Percentiles rank a stretch among this genome's conserved stretches.
These are phyloP conservation scores for Drosophila guanche DNA, from an alignment of 1,140 invertebrate species.

Conservation along the genomic window DNA sequence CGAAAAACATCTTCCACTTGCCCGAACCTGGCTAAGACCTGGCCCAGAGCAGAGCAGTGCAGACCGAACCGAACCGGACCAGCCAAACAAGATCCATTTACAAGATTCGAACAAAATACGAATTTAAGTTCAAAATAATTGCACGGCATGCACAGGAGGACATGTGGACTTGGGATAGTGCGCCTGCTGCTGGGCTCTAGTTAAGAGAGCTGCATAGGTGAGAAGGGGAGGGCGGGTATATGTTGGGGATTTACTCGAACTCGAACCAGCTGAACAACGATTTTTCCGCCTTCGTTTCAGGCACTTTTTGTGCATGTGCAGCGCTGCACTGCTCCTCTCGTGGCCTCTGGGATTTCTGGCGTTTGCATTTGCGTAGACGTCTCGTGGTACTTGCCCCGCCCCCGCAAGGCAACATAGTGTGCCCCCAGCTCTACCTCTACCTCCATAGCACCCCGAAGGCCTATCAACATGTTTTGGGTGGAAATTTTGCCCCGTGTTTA, in stretches of 20 bases:
- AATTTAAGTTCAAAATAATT: constrained; percentile 83
- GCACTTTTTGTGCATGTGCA: constrained; percentile 46
- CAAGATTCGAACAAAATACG: constrained; percentile 82
- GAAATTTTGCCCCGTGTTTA: constrained; percentile 68
- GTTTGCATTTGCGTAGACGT: constrained; percentile 62
- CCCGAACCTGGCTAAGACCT: constrained; percentile 1
- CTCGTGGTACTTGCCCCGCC: constrained; percentile 20
- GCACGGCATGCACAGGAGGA: constrained; percentile 75
- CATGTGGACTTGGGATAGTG: constrained; percentile 24
- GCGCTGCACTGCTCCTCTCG: background rate
- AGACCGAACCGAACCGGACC: background rate
- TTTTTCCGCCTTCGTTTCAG: constrained; percentile 71
- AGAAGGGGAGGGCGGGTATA: background rate
- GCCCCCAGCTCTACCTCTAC: no score
- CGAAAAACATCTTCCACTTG: constrained; percentile 15
- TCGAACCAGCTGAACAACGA: constrained; percentile 69
- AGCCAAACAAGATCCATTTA: constrained; percentile 74
- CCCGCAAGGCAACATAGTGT: background rate
- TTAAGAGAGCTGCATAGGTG: constrained; percentile 6
- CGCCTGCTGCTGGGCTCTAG: constrained; percentile 39
- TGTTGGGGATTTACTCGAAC: constrained; percentile 7
- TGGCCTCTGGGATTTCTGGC: constrained; percentile 44
- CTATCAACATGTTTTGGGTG: constrained; percentile 74
- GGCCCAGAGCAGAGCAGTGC: background rate
- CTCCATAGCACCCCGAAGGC: background rate